A percentile compares a stretch with the other conserved stretches of the same genome.
phyloP scores from a whole-genome alignment of 2,888 invertebrate genomes.

The Belgica antarctica region DNA sequence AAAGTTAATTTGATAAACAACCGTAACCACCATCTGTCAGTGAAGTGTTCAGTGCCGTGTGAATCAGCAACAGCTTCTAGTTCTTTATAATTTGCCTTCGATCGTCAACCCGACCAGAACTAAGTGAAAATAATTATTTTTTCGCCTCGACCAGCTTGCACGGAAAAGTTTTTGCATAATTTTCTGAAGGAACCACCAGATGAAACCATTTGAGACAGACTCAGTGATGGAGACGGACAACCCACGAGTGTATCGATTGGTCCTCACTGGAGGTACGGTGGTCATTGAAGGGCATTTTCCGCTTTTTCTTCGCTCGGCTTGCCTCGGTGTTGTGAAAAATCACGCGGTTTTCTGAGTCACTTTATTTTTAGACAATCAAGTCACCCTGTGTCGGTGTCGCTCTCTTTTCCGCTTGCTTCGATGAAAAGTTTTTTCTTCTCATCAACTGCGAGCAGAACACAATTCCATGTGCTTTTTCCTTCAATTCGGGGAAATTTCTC shows the following conservation, averaged over 20 bases:
- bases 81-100: neutral
- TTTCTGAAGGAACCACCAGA: slow-evolving; percentile 9
- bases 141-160: slow-evolving; percentile 2
- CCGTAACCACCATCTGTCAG: slow-evolving; percentile 5
- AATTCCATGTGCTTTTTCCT: slow-evolving; percentile 22
- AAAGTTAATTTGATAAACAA: slow-evolving; percentile 37
- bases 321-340: slow-evolving; percentile 11
- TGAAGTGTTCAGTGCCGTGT: slow-evolving; percentile 35
- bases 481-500: too few relatives aligned
- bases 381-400: slow-evolving; percentile 24
- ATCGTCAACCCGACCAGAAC: neutral
- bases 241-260: slow-evolving; percentile 74
- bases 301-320: too few relatives aligned
- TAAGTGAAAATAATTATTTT: neutral
- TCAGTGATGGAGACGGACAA: slow-evolving; percentile 54
- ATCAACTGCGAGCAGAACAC: neutral
- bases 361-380: slow-evolving; percentile 43
- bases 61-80: slow-evolving; percentile 26
- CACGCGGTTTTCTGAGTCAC: slow-evolving; percentile 42
- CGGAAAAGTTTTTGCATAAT: neutral
- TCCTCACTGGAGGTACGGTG: slow-evolving; percentile 81
- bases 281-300: neutral
- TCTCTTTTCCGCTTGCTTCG: neutral
- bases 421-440: slow-evolving; percentile 3
- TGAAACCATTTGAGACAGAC: slow-evolving; percentile 35